phyloP scores from a whole-genome alignment of 1,140 invertebrate species.

The Goniozus legneri region DNA sequence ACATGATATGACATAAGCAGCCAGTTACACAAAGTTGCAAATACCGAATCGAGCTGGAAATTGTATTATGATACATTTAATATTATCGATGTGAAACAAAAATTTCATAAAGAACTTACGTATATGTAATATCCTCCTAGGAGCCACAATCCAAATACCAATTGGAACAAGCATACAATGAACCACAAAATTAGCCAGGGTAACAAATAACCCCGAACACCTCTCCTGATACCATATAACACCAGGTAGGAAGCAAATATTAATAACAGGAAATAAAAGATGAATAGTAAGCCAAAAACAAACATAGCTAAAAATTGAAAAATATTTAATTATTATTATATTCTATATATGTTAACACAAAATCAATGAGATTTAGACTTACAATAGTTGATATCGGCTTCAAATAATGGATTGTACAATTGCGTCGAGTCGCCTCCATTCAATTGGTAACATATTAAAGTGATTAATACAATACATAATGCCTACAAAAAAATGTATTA shows the following conservation, averaged over 20 bases:
- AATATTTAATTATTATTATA: conserved; percentile 16
- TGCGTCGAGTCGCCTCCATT: conserved; percentile 81
- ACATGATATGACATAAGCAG: conserved; percentile 82
- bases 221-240: conserved; percentile 56
- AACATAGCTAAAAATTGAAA: conserved; percentile 70
- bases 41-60: conserved; percentile 72
- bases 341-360: conserved; percentile 17
- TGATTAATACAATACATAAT: conserved; percentile 70
- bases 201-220: conserved; percentile 72
- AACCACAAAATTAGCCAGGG: conserved; percentile 76
- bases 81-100: neutral
- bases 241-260: conserved; percentile 66
- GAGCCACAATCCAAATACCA: conserved; percentile 78
- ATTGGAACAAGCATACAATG: conserved; percentile 70
- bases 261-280: conserved; percentile 68
- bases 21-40: conserved; percentile 71
- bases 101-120: conserved; percentile 58
- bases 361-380: conserved; percentile 50
- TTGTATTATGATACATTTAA: conserved; percentile 11
- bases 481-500: conserved; percentile 55
- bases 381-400: conserved; percentile 77
- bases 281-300: conserved; percentile 67
- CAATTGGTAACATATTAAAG: conserved; percentile 71
- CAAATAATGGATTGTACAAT: conserved; percentile 82
- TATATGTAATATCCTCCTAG: conserved; percentile 86